A percentile compares a stretch with the other conserved stretches of the same genome.
phyloP scores from a whole-genome alignment of 2,888 invertebrate genomes.

The Spodoptera exigua region DNA sequence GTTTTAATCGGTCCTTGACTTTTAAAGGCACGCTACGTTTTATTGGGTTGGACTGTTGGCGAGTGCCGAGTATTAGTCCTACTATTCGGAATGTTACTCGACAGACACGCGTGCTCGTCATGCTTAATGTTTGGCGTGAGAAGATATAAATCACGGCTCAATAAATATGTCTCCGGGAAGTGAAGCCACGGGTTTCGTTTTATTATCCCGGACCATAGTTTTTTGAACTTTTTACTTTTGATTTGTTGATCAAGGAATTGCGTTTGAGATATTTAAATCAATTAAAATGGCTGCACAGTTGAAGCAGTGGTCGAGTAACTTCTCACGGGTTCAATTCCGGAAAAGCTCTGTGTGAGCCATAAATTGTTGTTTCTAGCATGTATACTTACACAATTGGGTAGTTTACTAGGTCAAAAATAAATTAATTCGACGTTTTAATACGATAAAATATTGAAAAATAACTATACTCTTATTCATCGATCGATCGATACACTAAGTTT shows the following conservation, averaged over 20 bases:
- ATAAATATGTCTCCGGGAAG: slow-evolving; percentile 42
- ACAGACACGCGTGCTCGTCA: slow-evolving; percentile 27
- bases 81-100: slow-evolving; percentile 33
- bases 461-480: no score
- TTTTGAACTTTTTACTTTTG: slow-evolving; percentile 33
- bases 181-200: slow-evolving; percentile 21
- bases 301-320: no score
- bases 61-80: slow-evolving; percentile 20
- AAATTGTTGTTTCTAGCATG: no score
- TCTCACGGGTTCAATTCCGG: no score
- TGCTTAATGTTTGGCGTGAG: slow-evolving; percentile 34
- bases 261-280: slow-evolving; percentile 29
- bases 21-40: slow-evolving; percentile 40
- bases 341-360: no score
- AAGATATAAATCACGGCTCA: slow-evolving; percentile 37
- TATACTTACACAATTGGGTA: no score
- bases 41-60: slow-evolving; percentile 26
- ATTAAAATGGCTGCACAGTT: no score
- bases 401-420: no score
- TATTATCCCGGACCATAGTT: slow-evolving; percentile 26
- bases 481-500: no score
- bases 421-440: no score
- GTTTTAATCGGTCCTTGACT: slow-evolving; percentile 43
- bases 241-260: slow-evolving; percentile 36
- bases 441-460: no score